Conservation (phyloP, 2,113 vertebrate genomes). For the Callospermophilus lateralis region DNA sequence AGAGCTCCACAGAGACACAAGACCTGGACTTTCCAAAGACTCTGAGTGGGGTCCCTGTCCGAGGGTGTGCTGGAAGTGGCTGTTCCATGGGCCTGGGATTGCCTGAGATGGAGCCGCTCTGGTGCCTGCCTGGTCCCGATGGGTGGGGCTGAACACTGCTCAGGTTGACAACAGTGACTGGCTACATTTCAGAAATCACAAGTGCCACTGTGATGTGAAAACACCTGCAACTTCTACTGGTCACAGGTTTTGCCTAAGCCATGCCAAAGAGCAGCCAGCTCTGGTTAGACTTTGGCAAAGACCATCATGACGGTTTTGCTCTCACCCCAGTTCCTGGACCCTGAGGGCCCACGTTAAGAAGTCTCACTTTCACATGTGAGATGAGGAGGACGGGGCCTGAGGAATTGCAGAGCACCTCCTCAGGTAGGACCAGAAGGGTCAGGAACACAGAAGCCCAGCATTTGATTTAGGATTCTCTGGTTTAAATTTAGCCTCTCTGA, state of each 20-base stretch:
- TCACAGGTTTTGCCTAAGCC: background rate
- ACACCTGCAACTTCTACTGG: background rate
- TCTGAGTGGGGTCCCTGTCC: background rate
- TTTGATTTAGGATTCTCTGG: background rate
- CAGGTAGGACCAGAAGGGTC: background rate
- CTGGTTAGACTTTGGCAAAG: background rate
- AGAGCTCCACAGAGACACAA: background rate
- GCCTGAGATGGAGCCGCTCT: accelerated
- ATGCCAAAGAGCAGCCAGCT: background rate
- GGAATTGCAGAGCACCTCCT: accelerated
- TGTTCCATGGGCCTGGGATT: accelerated
- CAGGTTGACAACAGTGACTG: accelerated
- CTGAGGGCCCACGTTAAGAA: background rate
- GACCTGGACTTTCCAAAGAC: background rate
- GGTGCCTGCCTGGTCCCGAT: too few relatives aligned
- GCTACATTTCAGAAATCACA: background rate
- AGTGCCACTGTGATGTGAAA: background rate
- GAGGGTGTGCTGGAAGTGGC: background rate
- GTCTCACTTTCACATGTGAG: background rate
- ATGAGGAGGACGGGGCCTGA: background rate
- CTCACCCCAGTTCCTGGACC: background rate
- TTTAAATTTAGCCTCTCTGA: background rate
- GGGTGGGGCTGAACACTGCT: accelerated
- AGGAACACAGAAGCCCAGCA: background rate
- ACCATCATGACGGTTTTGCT: background rate